phyloP scores from a whole-genome alignment of 2,888 invertebrate genomes.

The Horisme vitalbata region DNA sequence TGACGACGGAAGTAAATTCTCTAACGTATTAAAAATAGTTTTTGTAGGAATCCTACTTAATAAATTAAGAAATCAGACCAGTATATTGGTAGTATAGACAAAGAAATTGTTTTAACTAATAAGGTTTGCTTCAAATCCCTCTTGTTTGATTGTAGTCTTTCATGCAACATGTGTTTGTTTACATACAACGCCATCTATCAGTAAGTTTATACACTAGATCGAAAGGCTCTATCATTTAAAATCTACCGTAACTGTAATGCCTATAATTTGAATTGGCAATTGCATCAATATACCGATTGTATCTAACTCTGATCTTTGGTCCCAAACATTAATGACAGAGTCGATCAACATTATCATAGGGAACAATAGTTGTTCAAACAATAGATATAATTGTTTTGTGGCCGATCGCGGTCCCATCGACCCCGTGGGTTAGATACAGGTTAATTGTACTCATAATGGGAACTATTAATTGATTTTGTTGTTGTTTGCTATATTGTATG shows the following conservation, averaged over 20 bases:
- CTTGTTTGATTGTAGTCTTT: too few species aligned
- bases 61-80: too few species aligned
- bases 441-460: slow-evolving; percentile 47
- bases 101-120: too few species aligned
- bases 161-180: too few species aligned
- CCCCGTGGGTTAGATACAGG: slow-evolving; percentile 35
- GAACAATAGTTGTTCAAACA: slow-evolving; percentile 53
- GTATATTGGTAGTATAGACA: too few species aligned
- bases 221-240: too few species aligned
- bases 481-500: slow-evolving; percentile 27
- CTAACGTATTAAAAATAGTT: neutral
- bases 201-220: too few species aligned
- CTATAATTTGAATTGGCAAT: neutral
- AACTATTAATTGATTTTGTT: slow-evolving; percentile 74
- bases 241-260: neutral
- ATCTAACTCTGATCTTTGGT: slow-evolving; percentile 29
- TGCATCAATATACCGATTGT: slow-evolving; percentile 26
- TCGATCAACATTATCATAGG: slow-evolving; percentile 46
- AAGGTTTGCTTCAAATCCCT: too few species aligned
- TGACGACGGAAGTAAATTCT: neutral
- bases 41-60: too few species aligned
- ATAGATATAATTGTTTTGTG: slow-evolving; percentile 53
- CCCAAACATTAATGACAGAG: slow-evolving; percentile 30
- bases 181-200: too few species aligned
- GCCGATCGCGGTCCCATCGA: slow-evolving; percentile 28